Conservation (phyloP, 2,797 vertebrate species). For the Hydrocynus forskahlii region DNA sequence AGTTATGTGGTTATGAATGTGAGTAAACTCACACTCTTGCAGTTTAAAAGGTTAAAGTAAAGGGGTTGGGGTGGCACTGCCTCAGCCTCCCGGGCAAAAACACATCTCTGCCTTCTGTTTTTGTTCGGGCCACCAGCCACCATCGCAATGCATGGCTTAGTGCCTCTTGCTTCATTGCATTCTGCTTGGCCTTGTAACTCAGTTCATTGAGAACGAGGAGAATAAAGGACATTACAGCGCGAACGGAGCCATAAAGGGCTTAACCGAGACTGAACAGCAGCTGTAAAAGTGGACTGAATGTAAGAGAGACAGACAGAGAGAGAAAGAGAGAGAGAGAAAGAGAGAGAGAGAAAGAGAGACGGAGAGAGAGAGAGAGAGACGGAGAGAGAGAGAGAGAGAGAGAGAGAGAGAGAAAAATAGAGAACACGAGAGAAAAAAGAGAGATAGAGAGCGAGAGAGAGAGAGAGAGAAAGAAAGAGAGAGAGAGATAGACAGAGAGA, state of each 20-base stretch:
- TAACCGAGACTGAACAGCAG: conserved; percentile 34
- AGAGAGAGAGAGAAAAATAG: too few relatives aligned
- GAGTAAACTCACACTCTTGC: background rate
- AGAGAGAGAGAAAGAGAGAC: too few relatives aligned
- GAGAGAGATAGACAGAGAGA: too few relatives aligned
- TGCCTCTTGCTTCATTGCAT: conserved; percentile 7
- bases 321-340: background rate
- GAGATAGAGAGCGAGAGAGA: background rate
- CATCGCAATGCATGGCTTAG: background rate
- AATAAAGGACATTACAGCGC: conserved; percentile 32
- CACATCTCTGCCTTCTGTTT: background rate
- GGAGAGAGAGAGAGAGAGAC: too few relatives aligned
- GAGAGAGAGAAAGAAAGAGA: too few relatives aligned
- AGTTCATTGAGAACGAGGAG: conserved; percentile 19
- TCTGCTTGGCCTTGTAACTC: conserved; percentile 18
- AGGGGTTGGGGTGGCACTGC: background rate
- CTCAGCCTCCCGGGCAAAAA: background rate
- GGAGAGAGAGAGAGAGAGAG: too few relatives aligned
- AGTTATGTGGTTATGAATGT: too few relatives aligned
- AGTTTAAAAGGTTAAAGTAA: background rate
- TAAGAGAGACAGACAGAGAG: conserved; percentile 2
- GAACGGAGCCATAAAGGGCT: conserved; percentile 43
- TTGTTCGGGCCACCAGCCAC: background rate
- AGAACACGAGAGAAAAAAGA: too few relatives aligned
- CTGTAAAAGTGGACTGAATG: conserved; percentile 16